Evolutionary conservation across 2,888 invertebrate species (phyloP).

Genomic region (Oxystoma pomonae): DNA sequence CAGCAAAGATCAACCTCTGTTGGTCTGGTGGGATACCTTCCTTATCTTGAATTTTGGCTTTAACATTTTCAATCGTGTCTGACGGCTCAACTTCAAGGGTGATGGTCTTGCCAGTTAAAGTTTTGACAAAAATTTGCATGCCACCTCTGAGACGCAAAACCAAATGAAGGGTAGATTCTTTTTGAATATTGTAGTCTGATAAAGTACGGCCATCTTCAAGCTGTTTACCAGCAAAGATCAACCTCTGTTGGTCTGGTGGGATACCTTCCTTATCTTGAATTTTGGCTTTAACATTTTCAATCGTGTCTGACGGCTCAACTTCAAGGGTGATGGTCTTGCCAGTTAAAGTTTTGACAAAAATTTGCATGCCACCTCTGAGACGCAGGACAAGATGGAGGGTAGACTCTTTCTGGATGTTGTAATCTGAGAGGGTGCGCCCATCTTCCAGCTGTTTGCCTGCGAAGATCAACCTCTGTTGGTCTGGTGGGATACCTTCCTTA

Average conservation of each 20-base stretch:
- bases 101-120: slow-evolving; percentile 54
- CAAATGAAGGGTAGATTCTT: slow-evolving; percentile 85
- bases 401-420: slow-evolving; percentile 92
- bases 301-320: slow-evolving; percentile 87
- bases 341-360: slow-evolving; percentile 91
- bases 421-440: slow-evolving; percentile 74
- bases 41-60: slow-evolving; percentile 57
- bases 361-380: slow-evolving; percentile 96
- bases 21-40: slow-evolving; percentile 58
- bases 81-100: slow-evolving; percentile 59
- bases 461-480: slow-evolving; percentile 60
- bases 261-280: slow-evolving; percentile 67
- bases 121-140: slow-evolving; percentile 57
- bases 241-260: slow-evolving; percentile 58
- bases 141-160: slow-evolving; percentile 88
- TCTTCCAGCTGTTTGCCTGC: slow-evolving; percentile 69
- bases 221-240: slow-evolving; percentile 94
- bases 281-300: slow-evolving; percentile 91
- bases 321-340: slow-evolving; percentile 92
- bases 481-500: slow-evolving; percentile 55
- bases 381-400: slow-evolving; percentile 91
- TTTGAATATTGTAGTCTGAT: slow-evolving; percentile 92
- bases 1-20: slow-evolving; percentile 61
- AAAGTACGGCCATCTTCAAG: slow-evolving; percentile 86
- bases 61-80: slow-evolving; percentile 62